These are phyloP conservation scores for Tetrax tetrax DNA, from an alignment of 2,113 vertebrate genomes.

Conservation along the genomic window DNA sequence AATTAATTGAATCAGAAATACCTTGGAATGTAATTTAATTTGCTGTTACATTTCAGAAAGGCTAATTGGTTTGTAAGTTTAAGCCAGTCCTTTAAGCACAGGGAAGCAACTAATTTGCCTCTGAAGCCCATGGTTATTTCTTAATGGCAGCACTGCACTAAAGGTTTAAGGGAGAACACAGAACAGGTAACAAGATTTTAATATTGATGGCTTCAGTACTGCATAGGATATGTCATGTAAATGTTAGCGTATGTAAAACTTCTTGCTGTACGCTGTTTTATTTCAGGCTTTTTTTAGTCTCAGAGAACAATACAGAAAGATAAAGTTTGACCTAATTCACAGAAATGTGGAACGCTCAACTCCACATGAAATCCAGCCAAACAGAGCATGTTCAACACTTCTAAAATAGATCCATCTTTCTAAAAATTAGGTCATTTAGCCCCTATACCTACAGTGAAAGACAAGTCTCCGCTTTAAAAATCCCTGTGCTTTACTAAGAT, in stretches of 20 bases:
- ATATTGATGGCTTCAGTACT: background rate
- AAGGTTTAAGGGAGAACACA: background rate
- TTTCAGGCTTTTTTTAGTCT: background rate
- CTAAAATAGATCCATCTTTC: slow-evolving; percentile 15
- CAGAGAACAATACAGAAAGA: background rate
- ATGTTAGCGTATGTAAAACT: background rate
- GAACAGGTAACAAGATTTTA: background rate
- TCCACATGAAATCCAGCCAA: slow-evolving; percentile 4
- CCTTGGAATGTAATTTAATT: background rate
- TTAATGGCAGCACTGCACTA: background rate
- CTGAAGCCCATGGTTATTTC: background rate
- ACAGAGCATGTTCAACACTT: background rate
- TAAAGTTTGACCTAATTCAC: slow-evolving; percentile 14
- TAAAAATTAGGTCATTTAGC: slow-evolving; percentile 31
- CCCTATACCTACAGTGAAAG: background rate
- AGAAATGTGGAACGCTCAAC: background rate
- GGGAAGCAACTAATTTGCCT: background rate
- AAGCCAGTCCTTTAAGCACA: background rate
- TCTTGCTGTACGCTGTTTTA: background rate
- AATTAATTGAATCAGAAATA: slow-evolving; percentile 1
- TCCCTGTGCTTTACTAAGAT: background rate
- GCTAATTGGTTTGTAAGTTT: background rate
- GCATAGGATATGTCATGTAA: background rate
- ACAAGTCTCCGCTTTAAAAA: background rate
- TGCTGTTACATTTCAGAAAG: background rate